Conservation (phyloP, 2,113 vertebrate species). For the Origma solitaria region DNA sequence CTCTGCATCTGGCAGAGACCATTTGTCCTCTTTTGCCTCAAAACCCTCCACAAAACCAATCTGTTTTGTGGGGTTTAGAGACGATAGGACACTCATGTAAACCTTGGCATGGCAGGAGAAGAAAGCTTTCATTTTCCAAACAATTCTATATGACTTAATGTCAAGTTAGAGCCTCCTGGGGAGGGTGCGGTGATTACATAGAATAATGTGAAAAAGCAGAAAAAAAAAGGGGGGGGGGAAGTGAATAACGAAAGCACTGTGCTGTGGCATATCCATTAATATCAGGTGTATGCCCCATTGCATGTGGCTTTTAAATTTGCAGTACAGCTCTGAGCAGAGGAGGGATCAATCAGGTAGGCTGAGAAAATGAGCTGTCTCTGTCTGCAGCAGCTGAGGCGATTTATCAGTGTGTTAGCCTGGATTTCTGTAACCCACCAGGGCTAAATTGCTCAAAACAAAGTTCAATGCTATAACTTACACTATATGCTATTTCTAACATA, state of each 20-base stretch:
- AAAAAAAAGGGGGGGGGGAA: not conserved
- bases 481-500: not conserved
- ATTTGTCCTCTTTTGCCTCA: not conserved
- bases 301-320: not conserved
- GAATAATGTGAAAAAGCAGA: not conserved
- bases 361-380: not conserved
- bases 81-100: not conserved
- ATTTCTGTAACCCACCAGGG: not conserved
- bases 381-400: accelerated
- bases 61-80: not conserved
- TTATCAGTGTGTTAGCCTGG: not conserved
- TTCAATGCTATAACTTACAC: not conserved
- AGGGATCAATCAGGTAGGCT: not conserved
- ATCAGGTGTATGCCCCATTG: not conserved
- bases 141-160: not conserved
- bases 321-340: not conserved
- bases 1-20: not conserved
- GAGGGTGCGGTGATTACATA: not conserved
- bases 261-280: not conserved
- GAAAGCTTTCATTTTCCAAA: not conserved
- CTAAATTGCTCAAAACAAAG: not conserved
- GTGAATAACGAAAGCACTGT: not conserved
- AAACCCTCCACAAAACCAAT: not conserved
- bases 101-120: not conserved
- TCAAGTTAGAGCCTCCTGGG: not conserved